phyloP scores from a whole-genome alignment of 2,888 invertebrate genomes.

The Caenorhabditis sulstoni region DNA sequence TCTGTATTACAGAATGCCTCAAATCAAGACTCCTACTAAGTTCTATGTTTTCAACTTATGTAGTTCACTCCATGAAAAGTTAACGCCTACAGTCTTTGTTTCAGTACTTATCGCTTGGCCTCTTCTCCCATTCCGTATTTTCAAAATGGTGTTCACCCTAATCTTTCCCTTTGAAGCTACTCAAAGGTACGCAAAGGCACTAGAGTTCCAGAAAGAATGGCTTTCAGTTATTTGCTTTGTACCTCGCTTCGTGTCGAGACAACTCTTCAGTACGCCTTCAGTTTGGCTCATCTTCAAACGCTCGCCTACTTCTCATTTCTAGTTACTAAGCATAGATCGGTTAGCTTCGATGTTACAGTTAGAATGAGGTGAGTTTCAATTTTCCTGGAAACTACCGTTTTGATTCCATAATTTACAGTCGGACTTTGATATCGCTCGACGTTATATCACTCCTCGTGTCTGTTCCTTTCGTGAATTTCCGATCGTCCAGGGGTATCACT shows the following conservation, averaged over 20 bases:
- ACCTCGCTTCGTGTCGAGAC: constrained; percentile 24
- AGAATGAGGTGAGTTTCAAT: too few relatives aligned
- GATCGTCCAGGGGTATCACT: background rate
- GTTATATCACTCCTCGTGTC: constrained; percentile 14
- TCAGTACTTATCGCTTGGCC: constrained; percentile 39
- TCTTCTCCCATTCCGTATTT: constrained; percentile 25
- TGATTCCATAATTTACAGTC: background rate
- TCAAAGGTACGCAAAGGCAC: constrained; percentile 17
- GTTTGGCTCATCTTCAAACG: constrained; percentile 21
- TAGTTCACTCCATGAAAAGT: too few relatives aligned
- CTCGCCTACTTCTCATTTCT: constrained; percentile 1
- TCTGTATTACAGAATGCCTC: constrained; percentile 10
- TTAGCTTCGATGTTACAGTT: constrained; percentile 10
- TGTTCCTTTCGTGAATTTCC: constrained; percentile 33
- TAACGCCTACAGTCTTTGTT: constrained; percentile 2
- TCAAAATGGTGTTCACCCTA: constrained; percentile 19
- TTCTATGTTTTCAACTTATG: constrained; percentile 24
- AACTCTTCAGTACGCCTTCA: constrained; percentile 37
- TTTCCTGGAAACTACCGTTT: too few relatives aligned
- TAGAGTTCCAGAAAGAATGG: background rate
- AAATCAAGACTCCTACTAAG: constrained; percentile 7
- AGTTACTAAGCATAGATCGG: constrained; percentile 20
- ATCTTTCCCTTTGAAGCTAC: constrained; percentile 26
- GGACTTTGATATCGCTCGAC: constrained; percentile 21
- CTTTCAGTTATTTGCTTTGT: constrained; percentile 38